Base-by-base conservation (phyloP, 1,140 invertebrate genomes). In the Patella vulgata region DNA sequence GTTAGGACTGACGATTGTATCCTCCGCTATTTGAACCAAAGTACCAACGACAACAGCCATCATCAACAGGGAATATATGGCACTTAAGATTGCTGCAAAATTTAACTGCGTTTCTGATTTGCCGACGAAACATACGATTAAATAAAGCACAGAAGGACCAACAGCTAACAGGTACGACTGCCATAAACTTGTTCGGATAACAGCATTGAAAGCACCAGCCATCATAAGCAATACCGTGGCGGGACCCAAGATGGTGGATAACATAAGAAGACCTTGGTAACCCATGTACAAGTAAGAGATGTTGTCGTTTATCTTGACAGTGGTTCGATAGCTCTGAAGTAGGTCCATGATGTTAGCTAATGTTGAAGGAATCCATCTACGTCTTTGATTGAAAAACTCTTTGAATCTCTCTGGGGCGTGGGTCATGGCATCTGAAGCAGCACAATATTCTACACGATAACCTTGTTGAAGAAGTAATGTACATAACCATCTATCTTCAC, bases 31-130 rank as follows among this genome's bases (percentile, higher is more conserved):
- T 43, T 76, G 71, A 17, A 80, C 71, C n/a, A 75, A 67, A 1
- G 96, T 98, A 89, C 96, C 96, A 23, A 98, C 96, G 58, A 98
- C 94, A 8, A 99, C 96, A 70, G 96, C 96, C 93, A 99, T 97
- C 96, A 99, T 99, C 67, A 98, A 92, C 80, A 99, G 88, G 8
- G 96, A 96, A 84, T 99, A 99, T 3, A 89, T 87, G 23, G 96
- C 96, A 21, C 95, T 97, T 65, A 98, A 84, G 73, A 98, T 94
- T 85, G 98, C 95, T 5, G 96, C 97, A 47, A 96, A 89, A 21
- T 96, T 81, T 72, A 87, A 74, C 75, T 88, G 87, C 25, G 80
- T 77, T 23, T 88, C 79, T 6, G 82, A 66, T 64, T 86, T 85
- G 33, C 71, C 71, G 27, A 82, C 71, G 66, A 85, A 86, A 70